phyloP scores from a whole-genome alignment of 1,140 invertebrate genomes.

The Cepaea nemoralis region DNA sequence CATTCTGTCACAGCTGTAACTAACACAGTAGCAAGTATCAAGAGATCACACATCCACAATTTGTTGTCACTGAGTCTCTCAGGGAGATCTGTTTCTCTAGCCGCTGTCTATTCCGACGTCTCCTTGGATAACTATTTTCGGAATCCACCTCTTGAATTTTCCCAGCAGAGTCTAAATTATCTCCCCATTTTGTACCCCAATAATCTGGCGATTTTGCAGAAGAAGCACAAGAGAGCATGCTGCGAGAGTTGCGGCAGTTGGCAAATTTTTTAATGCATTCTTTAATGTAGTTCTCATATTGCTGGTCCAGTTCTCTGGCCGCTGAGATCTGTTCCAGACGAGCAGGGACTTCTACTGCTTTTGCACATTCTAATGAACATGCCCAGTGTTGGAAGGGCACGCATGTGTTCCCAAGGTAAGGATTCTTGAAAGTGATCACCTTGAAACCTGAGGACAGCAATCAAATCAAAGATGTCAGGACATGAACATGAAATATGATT shows the following conservation, averaged over 20 bases:
- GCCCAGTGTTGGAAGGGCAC: slow-evolving; percentile 76
- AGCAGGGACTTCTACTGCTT: slow-evolving; percentile 73
- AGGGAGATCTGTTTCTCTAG: neutral
- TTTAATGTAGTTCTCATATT: slow-evolving; percentile 69
- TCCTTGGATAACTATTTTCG: neutral
- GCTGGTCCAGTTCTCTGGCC: slow-evolving; percentile 66
- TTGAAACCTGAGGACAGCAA: slow-evolving; percentile 71
- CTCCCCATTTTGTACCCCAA: neutral
- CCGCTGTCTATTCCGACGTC: neutral
- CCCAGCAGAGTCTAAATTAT: neutral
- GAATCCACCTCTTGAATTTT: neutral
- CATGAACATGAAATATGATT: too few relatives aligned
- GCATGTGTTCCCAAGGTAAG: slow-evolving; percentile 75
- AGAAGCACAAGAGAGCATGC: slow-evolving; percentile 43
- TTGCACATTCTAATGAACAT: slow-evolving; percentile 72
- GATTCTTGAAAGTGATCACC: slow-evolving; percentile 75
- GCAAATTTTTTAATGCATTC: slow-evolving; percentile 64
- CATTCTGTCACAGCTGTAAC: too few relatives aligned
- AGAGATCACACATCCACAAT: slow-evolving; percentile 33
- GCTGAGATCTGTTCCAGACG: slow-evolving; percentile 71
- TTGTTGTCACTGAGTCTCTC: slow-evolving; percentile 13
- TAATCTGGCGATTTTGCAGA: slow-evolving; percentile 24
- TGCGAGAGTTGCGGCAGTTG: slow-evolving; percentile 18
- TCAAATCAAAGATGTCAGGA: neutral
- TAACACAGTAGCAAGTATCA: too few relatives aligned